phyloP scores from a whole-genome alignment of 2,888 invertebrate species.

The Drosophila barbarae region DNA sequence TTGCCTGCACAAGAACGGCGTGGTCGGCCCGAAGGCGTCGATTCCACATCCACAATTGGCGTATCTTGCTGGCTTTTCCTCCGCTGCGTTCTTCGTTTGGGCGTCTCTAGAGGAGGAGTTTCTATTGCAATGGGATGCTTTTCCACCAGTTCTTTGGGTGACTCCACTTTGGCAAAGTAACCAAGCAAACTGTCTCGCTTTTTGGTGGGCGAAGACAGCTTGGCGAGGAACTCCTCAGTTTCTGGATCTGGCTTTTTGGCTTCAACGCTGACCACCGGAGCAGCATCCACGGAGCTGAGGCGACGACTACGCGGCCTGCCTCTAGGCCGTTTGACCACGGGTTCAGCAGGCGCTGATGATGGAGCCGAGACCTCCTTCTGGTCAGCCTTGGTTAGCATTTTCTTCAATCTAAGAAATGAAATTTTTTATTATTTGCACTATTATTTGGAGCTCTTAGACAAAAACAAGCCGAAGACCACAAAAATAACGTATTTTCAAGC shows the following conservation, averaged over 20 bases:
- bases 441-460: background rate
- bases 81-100: slow-evolving; percentile 46
- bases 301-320: slow-evolving; percentile 54
- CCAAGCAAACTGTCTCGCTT: slow-evolving; percentile 83
- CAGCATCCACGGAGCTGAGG: slow-evolving; percentile 54
- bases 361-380: slow-evolving; percentile 22
- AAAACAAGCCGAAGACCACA: background rate
- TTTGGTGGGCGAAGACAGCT: slow-evolving; percentile 82
- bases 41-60: slow-evolving; percentile 1
- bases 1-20: slow-evolving; percentile 75
- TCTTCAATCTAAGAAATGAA: slow-evolving; percentile 68
- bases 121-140: slow-evolving; percentile 14
- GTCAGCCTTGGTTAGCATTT: slow-evolving; percentile 68
- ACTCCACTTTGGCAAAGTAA: slow-evolving; percentile 81
- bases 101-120: slow-evolving; percentile 36
- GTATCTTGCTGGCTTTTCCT: slow-evolving; percentile 16
- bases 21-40: slow-evolving; percentile 68
- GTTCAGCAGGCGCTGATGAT: slow-evolving; percentile 38
- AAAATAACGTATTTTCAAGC: background rate
- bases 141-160: slow-evolving; percentile 52
- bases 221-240: slow-evolving; percentile 81
- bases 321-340: slow-evolving; percentile 44
- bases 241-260: slow-evolving; percentile 55
- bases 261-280: slow-evolving; percentile 11
- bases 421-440: background rate